Percentiles rank a stretch among this genome's conserved stretches.
Evolutionary conservation across 2,797 vertebrate species (phyloP).

Genomic region (Rhinatrema bivittatum): DNA sequence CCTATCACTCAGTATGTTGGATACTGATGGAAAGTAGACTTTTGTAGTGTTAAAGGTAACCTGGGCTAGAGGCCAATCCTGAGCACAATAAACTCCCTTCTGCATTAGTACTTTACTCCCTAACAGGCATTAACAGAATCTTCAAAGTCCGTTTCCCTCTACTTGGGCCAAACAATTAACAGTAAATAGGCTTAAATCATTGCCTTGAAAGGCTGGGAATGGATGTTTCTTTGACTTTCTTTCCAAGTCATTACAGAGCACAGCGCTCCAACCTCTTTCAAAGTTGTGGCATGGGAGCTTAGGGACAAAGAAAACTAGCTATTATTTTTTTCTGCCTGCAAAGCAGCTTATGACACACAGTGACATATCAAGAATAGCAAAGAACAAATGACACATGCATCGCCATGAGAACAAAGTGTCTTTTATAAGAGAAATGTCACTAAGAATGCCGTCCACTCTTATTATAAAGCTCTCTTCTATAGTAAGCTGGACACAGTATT

Average conservation of each 20-base stretch:
- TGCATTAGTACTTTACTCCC: not conserved
- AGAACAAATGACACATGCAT: not conserved
- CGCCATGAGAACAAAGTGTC: conserved; percentile 9
- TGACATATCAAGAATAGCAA: not conserved
- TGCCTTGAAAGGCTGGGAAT: not conserved
- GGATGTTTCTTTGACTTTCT: conserved; percentile 2
- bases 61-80: too few relatives aligned
- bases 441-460: not conserved
- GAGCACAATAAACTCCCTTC: conserved; percentile 2
- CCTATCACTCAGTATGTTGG: too few relatives aligned
- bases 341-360: conserved; percentile 2
- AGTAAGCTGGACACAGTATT: too few relatives aligned
- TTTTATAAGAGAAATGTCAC: conserved; percentile 10
- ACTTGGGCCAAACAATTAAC: conserved; percentile 5
- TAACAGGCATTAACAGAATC: conserved; percentile 6
- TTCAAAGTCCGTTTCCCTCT: conserved; percentile 2
- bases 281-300: not conserved
- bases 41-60: too few relatives aligned
- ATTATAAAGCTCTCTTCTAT: not conserved
- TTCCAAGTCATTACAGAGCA: conserved; percentile 4
- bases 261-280: conserved; percentile 2
- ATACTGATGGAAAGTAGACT: too few relatives aligned
- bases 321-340: conserved; percentile 2
- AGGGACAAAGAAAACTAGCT: conserved; percentile 1
- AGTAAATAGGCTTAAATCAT: conserved; percentile 5